Evolutionary conservation across 2,888 invertebrate genomes (phyloP).

Genomic region (Sinopyrophorus schimmeli): DNA sequence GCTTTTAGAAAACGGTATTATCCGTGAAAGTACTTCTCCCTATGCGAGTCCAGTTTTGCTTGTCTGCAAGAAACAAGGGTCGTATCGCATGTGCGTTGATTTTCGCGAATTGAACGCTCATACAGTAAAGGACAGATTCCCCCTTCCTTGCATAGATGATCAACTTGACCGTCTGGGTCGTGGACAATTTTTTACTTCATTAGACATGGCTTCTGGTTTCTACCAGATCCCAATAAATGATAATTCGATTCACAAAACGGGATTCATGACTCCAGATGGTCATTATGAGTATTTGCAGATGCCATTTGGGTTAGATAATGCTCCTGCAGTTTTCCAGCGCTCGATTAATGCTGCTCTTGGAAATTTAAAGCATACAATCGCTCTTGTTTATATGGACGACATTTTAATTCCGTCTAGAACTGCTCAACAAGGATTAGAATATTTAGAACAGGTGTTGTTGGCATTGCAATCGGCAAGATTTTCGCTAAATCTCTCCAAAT

Average conservation of each 20-base stretch:
- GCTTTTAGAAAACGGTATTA: slow-evolving; percentile 18
- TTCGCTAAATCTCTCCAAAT: slow-evolving; percentile 22
- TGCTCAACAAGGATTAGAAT: slow-evolving; percentile 25
- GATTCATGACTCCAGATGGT: slow-evolving; percentile 44
- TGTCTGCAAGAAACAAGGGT: slow-evolving; percentile 33
- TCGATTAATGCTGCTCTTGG: slow-evolving; percentile 34
- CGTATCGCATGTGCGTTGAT: slow-evolving; percentile 34
- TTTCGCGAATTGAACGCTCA: slow-evolving; percentile 39
- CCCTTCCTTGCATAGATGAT: slow-evolving; percentile 41
- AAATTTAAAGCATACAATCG: slow-evolving; percentile 17
- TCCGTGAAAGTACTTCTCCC: slow-evolving; percentile 22
- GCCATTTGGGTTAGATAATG: slow-evolving; percentile 47
- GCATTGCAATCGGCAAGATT: slow-evolving; percentile 5
- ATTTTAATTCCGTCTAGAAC: slow-evolving; percentile 35
- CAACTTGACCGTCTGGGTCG: slow-evolving; percentile 35
- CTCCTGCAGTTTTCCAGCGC: slow-evolving; percentile 45
- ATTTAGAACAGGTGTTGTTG: not conserved
- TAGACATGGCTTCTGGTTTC: slow-evolving; percentile 41
- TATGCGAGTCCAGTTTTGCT: slow-evolving; percentile 29
- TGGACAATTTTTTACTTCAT: slow-evolving; percentile 34
- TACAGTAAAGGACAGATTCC: slow-evolving; percentile 40
- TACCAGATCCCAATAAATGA: slow-evolving; percentile 39
- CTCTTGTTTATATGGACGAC: slow-evolving; percentile 38
- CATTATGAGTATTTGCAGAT: slow-evolving; percentile 44
- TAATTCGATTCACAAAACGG: slow-evolving; percentile 38